phyloP scores from a whole-genome alignment of 2,888 invertebrate genomes.

The Agrotis exclamationis region DNA sequence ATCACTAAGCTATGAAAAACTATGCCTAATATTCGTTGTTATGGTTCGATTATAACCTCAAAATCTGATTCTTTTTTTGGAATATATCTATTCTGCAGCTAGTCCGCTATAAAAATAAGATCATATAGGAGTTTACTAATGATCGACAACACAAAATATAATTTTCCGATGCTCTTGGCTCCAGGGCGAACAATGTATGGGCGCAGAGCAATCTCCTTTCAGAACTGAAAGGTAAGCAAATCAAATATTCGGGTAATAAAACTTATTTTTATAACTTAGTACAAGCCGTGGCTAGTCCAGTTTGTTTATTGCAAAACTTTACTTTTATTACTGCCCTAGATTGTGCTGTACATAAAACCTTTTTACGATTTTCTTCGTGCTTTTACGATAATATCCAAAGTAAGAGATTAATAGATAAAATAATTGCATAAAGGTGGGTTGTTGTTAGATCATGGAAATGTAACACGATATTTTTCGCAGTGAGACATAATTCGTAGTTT shows the following conservation, averaged over 20 bases:
- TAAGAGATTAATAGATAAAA: neutral
- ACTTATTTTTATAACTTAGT: constrained; percentile 48
- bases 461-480: neutral
- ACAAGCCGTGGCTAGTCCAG: constrained; percentile 31
- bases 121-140: too few species aligned
- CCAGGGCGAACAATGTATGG: too few species aligned
- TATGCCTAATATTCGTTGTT: too few species aligned
- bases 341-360: constrained; percentile 8
- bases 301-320: constrained; percentile 38
- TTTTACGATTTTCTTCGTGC: constrained; percentile 15
- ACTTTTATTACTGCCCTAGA: constrained; percentile 46
- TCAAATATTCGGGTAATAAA: constrained; percentile 58
- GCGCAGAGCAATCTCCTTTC: too few species aligned
- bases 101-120: too few species aligned
- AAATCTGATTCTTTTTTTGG: too few species aligned
- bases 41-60: too few species aligned
- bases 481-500: too few species aligned
- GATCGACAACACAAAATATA: too few species aligned
- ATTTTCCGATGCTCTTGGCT: too few species aligned
- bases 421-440: neutral
- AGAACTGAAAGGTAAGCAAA: constrained; percentile 61
- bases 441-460: neutral
- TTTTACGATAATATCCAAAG: neutral
- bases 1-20: too few species aligned
- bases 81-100: too few species aligned